phyloP scores from a whole-genome alignment of 2,113 vertebrate genomes.

The Pterocles burchelli region DNA sequence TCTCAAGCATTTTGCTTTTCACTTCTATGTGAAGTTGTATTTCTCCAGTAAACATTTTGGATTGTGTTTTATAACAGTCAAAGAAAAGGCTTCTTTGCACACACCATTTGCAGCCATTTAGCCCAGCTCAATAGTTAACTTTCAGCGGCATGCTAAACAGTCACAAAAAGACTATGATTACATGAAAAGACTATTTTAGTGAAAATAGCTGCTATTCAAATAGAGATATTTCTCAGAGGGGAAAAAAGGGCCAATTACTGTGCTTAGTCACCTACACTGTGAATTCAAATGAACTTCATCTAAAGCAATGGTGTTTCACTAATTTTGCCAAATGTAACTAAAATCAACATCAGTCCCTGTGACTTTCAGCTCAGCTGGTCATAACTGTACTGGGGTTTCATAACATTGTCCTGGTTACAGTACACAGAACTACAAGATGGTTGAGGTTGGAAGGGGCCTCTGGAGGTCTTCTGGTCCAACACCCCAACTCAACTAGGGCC shows the following conservation, averaged over 20 bases:
- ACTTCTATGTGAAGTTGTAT: background rate
- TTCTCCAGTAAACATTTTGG: background rate
- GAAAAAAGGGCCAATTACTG: background rate
- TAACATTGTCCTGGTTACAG: background rate
- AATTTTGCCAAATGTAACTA: background rate
- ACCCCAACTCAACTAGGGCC: background rate
- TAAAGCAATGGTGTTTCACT: background rate
- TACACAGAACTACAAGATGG: background rate
- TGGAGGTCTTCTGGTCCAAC: background rate
- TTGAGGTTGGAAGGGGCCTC: background rate
- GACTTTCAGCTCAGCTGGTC: background rate
- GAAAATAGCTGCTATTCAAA: constrained; percentile 43
- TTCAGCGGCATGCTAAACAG: constrained; percentile 38
- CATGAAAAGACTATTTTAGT: constrained; percentile 28
- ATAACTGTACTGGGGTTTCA: background rate
- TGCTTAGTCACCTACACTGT: constrained; percentile 19
- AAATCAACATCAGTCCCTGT: background rate
- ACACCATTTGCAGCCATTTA: constrained; percentile 7
- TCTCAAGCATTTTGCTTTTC: background rate
- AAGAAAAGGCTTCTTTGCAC: background rate
- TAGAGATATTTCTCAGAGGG: background rate
- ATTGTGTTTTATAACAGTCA: background rate
- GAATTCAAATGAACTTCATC: constrained; percentile 25
- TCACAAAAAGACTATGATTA: constrained; percentile 37
- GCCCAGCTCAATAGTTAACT: background rate